Evolutionary conservation across 2,888 invertebrate species (phyloP).

Genomic region (Dryococelus australis): DNA sequence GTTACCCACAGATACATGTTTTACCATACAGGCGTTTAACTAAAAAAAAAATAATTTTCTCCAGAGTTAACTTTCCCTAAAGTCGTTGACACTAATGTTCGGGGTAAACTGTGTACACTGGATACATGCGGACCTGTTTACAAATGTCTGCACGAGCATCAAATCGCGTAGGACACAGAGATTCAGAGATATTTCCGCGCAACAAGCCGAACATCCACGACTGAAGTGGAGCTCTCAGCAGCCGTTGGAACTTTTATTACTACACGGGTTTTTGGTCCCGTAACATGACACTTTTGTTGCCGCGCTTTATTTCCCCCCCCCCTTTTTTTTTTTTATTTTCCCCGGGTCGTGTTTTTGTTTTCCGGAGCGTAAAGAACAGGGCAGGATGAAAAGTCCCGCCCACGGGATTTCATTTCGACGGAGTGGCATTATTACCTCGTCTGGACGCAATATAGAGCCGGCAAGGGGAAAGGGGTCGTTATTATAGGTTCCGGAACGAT

Average conservation of each 20-base stretch:
- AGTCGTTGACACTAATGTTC: too few species aligned
- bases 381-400: background rate
- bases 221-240: background rate
- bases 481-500: background rate
- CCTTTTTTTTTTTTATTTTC: background rate
- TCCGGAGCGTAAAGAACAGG: background rate
- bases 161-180: too few species aligned
- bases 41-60: too few species aligned
- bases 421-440: constrained; percentile 11
- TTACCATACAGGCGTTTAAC: too few species aligned
- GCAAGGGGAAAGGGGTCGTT: background rate
- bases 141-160: too few species aligned
- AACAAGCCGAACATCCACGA: too few species aligned
- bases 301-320: background rate
- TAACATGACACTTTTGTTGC: background rate
- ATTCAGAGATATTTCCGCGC: too few species aligned
- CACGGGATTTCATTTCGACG: background rate
- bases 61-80: too few species aligned
- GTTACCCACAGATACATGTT: too few species aligned
- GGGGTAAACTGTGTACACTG: too few species aligned
- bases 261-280: background rate
- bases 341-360: constrained; percentile 1
- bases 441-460: background rate
- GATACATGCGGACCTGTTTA: too few species aligned
- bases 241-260: background rate